A percentile compares a stretch with the other conserved stretches of the same genome.
Conservation (phyloP, 1,140 invertebrate species). For the Ridgeia piscesae region DNA sequence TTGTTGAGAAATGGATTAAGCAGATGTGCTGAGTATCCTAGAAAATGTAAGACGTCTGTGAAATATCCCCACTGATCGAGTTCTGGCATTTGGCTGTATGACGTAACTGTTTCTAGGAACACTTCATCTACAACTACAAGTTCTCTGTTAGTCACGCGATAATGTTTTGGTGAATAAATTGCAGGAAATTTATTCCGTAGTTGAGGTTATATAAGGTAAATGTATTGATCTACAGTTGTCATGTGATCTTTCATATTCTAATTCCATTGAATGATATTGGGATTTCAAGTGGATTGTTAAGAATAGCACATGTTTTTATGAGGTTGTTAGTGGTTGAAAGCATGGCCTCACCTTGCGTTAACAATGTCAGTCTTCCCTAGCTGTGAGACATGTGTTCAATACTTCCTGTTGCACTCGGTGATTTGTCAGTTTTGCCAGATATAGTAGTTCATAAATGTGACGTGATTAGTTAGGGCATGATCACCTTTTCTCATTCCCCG, state of each 20-base stretch:
- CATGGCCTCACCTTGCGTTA: neutral
- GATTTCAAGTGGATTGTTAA: neutral
- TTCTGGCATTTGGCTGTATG: neutral
- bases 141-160: too few species aligned
- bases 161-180: neutral
- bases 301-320: neutral
- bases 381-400: neutral
- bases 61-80: neutral
- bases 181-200: neutral
- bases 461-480: neutral
- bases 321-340: neutral
- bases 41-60: neutral
- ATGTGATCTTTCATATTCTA: neutral
- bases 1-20: neutral
- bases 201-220: neutral
- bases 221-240: neutral
- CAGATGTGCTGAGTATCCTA: neutral
- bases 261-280: neutral
- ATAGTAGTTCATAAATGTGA: neutral
- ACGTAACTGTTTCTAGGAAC: neutral
- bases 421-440: neutral
- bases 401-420: neutral
- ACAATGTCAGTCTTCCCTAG: neutral
- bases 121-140: neutral
- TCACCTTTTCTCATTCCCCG: neutral